Percentiles rank a stretch among this genome's conserved stretches.
Conservation (phyloP, 2,113 vertebrate genomes). For the Galemys pyrenaicus region DNA sequence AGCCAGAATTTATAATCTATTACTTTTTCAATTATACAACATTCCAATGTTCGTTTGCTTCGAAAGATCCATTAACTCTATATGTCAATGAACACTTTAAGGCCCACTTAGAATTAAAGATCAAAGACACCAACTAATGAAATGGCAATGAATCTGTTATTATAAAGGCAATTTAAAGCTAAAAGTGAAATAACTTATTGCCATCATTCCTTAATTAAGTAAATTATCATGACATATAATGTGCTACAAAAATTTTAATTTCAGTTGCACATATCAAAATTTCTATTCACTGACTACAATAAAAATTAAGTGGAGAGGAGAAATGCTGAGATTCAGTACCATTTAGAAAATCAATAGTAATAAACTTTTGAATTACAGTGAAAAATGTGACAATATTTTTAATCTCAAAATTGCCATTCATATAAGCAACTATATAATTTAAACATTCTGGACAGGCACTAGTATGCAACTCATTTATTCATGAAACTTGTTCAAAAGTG, state of each 20-base stretch:
- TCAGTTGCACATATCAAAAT: not conserved
- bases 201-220: constrained; percentile 18
- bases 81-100: too few species aligned
- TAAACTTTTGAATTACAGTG: not conserved
- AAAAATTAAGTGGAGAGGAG: not conserved
- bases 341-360: not conserved
- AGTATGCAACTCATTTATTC: not conserved
- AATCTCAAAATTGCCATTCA: not conserved
- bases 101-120: constrained; percentile 20
- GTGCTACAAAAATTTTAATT: constrained; percentile 36
- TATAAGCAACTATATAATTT: not conserved
- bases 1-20: not conserved
- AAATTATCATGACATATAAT: not conserved
- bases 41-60: not conserved
- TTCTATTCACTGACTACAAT: constrained; percentile 16
- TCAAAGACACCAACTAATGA: not conserved
- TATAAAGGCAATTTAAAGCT: constrained; percentile 21
- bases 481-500: not conserved
- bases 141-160: not conserved
- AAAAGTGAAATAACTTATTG: not conserved
- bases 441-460: not conserved
- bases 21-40: not conserved
- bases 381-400: not conserved
- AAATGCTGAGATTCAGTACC: not conserved
- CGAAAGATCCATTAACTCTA: not conserved